A percentile compares a stretch with the other conserved stretches of the same genome.
Evolutionary conservation across 2,113 vertebrate genomes (phyloP).

Genomic region (Scomber japonicus): DNA sequence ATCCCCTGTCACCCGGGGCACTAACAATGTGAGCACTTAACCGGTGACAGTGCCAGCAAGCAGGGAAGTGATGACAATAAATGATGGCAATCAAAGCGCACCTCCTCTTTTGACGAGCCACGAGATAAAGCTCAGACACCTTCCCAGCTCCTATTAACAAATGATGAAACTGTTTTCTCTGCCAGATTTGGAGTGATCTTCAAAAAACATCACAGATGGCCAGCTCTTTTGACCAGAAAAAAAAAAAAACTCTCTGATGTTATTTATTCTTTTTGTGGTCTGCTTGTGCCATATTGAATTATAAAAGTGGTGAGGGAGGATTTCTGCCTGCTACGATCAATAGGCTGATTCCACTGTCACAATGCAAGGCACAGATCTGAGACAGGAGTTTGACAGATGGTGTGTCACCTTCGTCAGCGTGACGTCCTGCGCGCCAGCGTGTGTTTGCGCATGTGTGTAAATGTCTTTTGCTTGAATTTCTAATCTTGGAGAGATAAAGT

Average conservation of each 20-base stretch:
- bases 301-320: slow-evolving; percentile 66
- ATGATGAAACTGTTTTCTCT: slow-evolving; percentile 58
- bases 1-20: slow-evolving; percentile 47
- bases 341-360: slow-evolving; percentile 74
- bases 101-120: slow-evolving; percentile 54
- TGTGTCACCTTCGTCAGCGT: slow-evolving; percentile 74
- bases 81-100: slow-evolving; percentile 61
- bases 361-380: slow-evolving; percentile 64
- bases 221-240: slow-evolving; percentile 47
- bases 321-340: slow-evolving; percentile 72
- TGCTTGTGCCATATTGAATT: slow-evolving; percentile 72
- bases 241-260: slow-evolving; percentile 40
- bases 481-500: slow-evolving; percentile 59
- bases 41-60: slow-evolving; percentile 32
- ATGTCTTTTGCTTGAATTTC: slow-evolving; percentile 40
- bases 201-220: slow-evolving; percentile 66
- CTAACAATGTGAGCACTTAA: slow-evolving; percentile 59
- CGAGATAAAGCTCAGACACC: slow-evolving; percentile 49
- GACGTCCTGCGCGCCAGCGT: slow-evolving; percentile 43
- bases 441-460: slow-evolving; percentile 9
- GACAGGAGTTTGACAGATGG: slow-evolving; percentile 77
- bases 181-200: slow-evolving; percentile 49
- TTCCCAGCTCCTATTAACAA: slow-evolving; percentile 53
- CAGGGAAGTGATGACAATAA: slow-evolving; percentile 67
- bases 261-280: slow-evolving; percentile 74